phyloP scores from a whole-genome alignment of 2,797 vertebrate species.

The Botia almorhae region DNA sequence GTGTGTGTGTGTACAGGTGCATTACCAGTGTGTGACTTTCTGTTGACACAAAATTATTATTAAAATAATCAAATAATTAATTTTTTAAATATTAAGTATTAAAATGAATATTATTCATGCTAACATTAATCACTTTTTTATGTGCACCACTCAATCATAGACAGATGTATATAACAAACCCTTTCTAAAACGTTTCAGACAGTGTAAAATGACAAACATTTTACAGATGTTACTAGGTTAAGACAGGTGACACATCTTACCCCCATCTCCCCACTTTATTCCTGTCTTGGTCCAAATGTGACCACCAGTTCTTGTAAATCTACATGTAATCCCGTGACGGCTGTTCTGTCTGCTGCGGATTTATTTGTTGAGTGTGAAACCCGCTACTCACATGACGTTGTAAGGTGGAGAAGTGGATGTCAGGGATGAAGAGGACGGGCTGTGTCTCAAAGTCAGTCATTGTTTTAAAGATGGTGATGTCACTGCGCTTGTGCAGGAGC shows the following conservation, averaged over 20 bases:
- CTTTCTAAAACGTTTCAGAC: too few species aligned
- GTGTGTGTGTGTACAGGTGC: too few species aligned
- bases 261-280: not conserved
- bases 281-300: not conserved
- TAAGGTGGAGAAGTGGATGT: constrained; percentile 91
- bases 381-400: constrained; percentile 91
- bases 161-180: too few species aligned
- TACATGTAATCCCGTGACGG: not conserved
- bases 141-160: too few species aligned
- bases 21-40: too few species aligned
- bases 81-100: too few species aligned
- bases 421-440: constrained; percentile 96
- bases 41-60: too few species aligned
- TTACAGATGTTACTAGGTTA: too few species aligned
- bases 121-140: too few species aligned
- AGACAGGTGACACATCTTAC: not conserved
- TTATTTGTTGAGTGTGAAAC: not conserved
- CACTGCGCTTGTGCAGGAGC: constrained; percentile 90
- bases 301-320: not conserved
- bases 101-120: too few species aligned
- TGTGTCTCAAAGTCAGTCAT: constrained; percentile 91
- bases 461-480: constrained; percentile 94
- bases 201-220: too few species aligned
- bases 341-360: not conserved
- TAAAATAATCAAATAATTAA: too few species aligned